Base-by-base conservation (phyloP, 1,140 invertebrate genomes). In the Drosophila nebulosa region DNA sequence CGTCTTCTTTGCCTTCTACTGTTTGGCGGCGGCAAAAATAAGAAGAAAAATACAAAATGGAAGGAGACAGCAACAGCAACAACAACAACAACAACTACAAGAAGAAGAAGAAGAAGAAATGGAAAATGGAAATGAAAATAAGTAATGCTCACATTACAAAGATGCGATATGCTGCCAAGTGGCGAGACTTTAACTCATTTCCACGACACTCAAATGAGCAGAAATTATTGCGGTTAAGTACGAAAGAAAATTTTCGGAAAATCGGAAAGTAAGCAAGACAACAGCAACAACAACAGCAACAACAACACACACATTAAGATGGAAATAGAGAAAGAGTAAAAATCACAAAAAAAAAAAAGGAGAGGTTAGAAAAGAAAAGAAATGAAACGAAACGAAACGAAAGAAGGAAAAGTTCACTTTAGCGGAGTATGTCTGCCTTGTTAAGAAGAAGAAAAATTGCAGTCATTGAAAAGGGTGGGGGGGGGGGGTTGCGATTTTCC, bases 221-320 rank as follows among this genome's bases (percentile, higher is more conserved):
- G 88, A 74, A 88, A 88, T 88, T 88, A 88, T 88, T 88, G 83
- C 83, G 83, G 83, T 88, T 88, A 88, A 88, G 83, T 88, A 88
- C 83, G 80, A 84, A 56, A 73, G 83, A 64, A 79, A 74, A 86
- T 30, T 51, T 27, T 50, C 21, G 24, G 46, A 36, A 51, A 81
- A 81, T 88, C 83, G 74, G 70, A 86, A 86, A 88, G 80, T 86
- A 81, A 86, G 81, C 81, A 64, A 69, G 16, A 46, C 18, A 18
- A 12, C 30, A 12, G 12, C 30, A 12, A 32, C 30, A 32, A 32
- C 30, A 12, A 32, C 30, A 32, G 12, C n/a, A n/a, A n/a, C 24
- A 24, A 24, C 24, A 69, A 69, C 64, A 76, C 64, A 77, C 39
- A 46, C 39, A 46, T 46, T 46, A 16, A 46, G 10, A 46, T 46